These are phyloP conservation scores for Nezara viridula DNA, from an alignment of 2,888 invertebrate species.

Conservation along the genomic window DNA sequence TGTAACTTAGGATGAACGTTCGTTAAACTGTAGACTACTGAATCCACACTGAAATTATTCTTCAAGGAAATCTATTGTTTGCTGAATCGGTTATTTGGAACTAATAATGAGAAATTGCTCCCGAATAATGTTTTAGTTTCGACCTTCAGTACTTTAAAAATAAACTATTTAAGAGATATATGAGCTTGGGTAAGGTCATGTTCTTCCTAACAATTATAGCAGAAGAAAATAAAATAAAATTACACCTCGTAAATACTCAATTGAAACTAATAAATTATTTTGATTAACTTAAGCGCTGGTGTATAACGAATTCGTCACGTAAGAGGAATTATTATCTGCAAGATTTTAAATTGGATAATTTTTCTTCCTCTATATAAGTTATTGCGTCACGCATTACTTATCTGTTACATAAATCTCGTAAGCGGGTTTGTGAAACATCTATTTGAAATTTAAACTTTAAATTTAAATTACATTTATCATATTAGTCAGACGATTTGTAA, in stretches of 20 bases:
- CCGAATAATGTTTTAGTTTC: too few relatives aligned
- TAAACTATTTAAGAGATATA: too few relatives aligned
- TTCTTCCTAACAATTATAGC: background rate
- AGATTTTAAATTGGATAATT: background rate
- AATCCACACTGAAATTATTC: background rate
- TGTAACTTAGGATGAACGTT: background rate
- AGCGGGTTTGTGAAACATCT: background rate
- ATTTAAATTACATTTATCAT: background rate
- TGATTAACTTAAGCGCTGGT: background rate
- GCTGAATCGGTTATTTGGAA: background rate
- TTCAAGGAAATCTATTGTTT: background rate
- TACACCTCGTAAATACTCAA: background rate
- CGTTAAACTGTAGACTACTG: background rate
- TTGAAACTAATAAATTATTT: slow-evolving; percentile 25
- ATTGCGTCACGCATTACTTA: background rate
- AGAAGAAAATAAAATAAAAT: background rate
- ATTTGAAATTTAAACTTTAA: background rate
- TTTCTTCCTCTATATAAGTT: background rate
- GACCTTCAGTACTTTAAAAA: too few relatives aligned
- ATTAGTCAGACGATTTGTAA: background rate
- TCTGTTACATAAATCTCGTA: background rate
- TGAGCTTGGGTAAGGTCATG: too few relatives aligned
- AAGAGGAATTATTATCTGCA: background rate
- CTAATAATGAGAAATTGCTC: background rate
- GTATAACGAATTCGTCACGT: background rate